Base-by-base conservation (phyloP, 2,797 vertebrate species). In the Myotis vivesi region DNA sequence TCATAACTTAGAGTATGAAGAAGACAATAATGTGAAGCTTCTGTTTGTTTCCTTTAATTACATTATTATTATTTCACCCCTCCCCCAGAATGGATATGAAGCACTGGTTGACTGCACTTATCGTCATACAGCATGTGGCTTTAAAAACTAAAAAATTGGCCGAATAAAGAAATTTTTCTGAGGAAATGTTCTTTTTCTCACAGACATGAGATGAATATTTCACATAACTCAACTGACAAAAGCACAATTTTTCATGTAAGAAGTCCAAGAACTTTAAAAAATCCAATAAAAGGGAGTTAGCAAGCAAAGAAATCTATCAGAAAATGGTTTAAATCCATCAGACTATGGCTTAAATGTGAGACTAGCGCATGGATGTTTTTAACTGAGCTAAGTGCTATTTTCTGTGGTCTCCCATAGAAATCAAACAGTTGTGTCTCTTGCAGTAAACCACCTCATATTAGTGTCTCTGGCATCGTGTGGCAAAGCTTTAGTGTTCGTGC, bases 291-390 rank as follows among this genome's bases (percentile, higher is more conserved):
- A 71, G 38, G 8, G 22, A 90, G 13, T 51, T 72, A 86, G 17
- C 28, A 79, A 83, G 38, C 46, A 28, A 84, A 76, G 62, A 89
- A 94, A 90, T 87, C 38, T 66, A 51, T 59, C 49, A 72, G 23
- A 59, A 92, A 90, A 92, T 86, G 30, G 11, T 76, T 84, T 66
- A 94, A 94, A 69, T 87, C 33, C 73, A 82, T 87, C 86, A 85
- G 22, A 84, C 86, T 53, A 73, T 82, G 25, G 57, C 7, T 87
- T 85, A 57, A 89, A 94, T 79, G 49, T 79, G 6, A 53, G 15
- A 89, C 94, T 8, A 69, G 44, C 57, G 8, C 30, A 12, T 33
- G 33, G 41, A 44, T 79, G 7, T 89, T 89, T 96, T 81, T 86
- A 62, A 76, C 9, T 23, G 15, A 82, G 36, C 51, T 64, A 66